Evolutionary conservation across 2,888 invertebrate species (phyloP).

Genomic region (Campoplex nolae): DNA sequence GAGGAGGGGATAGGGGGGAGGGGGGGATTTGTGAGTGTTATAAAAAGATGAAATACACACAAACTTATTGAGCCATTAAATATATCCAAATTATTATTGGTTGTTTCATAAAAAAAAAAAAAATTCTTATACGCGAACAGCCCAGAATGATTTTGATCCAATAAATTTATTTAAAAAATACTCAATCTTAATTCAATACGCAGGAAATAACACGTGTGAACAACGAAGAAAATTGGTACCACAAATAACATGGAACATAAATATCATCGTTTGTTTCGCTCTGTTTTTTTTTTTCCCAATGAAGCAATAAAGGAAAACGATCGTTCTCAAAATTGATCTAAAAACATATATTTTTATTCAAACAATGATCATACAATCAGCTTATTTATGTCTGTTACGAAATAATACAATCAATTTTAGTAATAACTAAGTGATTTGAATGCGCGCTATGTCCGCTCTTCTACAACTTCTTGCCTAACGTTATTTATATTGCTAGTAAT

Average conservation of each 20-base stretch:
- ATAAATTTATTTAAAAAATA: background rate
- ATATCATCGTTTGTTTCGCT: too few relatives aligned
- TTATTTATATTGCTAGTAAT: too few relatives aligned
- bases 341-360: too few relatives aligned
- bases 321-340: too few relatives aligned
- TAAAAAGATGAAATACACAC: background rate
- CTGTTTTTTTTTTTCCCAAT: too few relatives aligned
- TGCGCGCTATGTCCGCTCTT: too few relatives aligned
- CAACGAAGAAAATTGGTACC: background rate
- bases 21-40: background rate
- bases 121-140: background rate
- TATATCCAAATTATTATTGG: background rate
- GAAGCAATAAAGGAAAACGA: too few relatives aligned
- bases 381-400: too few relatives aligned
- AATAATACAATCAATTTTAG: too few relatives aligned
- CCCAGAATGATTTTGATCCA: background rate
- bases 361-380: too few relatives aligned
- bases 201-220: background rate
- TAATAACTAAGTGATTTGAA: too few relatives aligned
- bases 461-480: too few relatives aligned
- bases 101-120: background rate
- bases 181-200: background rate
- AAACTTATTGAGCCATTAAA: slow-evolving; percentile 5
- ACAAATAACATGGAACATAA: background rate
- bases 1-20: background rate